Conservation (phyloP, 2,797 vertebrate species). For the Microcaecilia unicolor region DNA sequence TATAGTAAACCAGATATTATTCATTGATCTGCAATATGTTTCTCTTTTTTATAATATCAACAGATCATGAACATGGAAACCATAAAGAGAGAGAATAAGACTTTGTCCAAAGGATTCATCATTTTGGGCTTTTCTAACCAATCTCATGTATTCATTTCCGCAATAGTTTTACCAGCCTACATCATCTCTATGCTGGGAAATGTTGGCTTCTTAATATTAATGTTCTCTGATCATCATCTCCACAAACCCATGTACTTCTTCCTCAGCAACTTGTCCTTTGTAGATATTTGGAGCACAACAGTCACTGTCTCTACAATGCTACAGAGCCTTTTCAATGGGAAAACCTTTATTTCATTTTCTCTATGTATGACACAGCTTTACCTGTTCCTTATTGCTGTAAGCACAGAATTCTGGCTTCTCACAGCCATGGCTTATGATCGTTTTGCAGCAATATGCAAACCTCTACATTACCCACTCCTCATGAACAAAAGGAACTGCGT, state of each 20-base stretch:
- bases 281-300: neutral
- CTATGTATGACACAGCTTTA: no score
- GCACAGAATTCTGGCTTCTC: slow-evolving; percentile 7
- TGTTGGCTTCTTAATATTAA: neutral
- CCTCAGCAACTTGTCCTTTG: neutral
- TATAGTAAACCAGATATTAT: no score
- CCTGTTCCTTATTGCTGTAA: no score
- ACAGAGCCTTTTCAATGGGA: neutral
- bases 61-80: no score
- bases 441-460: slow-evolving; percentile 17
- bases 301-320: neutral
- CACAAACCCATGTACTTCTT: neutral
- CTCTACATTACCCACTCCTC: slow-evolving; percentile 9
- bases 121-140: neutral
- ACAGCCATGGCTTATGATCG: slow-evolving; percentile 16
- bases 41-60: no score
- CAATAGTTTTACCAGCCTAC: neutral
- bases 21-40: no score
- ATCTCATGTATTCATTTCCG: neutral
- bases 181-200: neutral
- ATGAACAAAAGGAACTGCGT: slow-evolving; percentile 10
- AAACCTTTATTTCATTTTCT: neutral
- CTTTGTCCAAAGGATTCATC: no score
- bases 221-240: neutral
- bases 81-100: no score